Evolutionary conservation across 2,888 invertebrate genomes (phyloP).

Genomic region (Sarcophaga variegata): DNA sequence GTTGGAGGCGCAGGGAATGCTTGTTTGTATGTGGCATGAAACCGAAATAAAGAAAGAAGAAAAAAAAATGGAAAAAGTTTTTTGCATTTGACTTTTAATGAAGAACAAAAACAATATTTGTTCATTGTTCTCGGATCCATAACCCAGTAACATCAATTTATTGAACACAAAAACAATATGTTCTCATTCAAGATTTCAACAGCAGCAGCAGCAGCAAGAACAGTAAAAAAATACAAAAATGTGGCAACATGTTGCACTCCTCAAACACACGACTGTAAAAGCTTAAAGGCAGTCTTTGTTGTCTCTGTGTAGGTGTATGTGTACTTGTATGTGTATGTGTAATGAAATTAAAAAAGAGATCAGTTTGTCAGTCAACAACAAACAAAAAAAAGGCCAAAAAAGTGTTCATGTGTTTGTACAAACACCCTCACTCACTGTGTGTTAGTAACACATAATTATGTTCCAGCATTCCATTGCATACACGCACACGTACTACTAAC

Average conservation of each 20-base stretch:
- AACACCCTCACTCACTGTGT: neutral
- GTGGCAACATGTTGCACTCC: neutral
- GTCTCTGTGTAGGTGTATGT: neutral
- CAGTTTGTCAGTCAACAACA: constrained; percentile 60
- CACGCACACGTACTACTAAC: neutral
- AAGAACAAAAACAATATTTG: constrained; percentile 53
- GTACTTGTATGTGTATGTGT: constrained; percentile 27
- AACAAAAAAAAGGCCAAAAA: neutral
- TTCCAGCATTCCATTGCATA: neutral
- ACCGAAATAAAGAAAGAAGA: no score
- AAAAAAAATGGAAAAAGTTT: neutral
- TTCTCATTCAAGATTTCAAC: constrained; percentile 27
- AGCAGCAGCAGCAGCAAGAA: no score
- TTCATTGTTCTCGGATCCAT: constrained; percentile 53
- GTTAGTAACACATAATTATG: constrained; percentile 19
- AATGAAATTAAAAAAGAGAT: constrained; percentile 50
- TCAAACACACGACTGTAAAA: neutral
- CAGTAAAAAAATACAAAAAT: neutral
- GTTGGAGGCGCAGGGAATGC: no score
- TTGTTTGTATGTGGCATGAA: no score
- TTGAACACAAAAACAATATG: constrained; percentile 42
- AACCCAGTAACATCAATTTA: constrained; percentile 64
- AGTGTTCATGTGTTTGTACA: neutral
- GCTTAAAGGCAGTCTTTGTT: no score
- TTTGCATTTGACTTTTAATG: neutral